A percentile compares a stretch with the other conserved stretches of the same genome.
Evolutionary conservation across 2,113 vertebrate genomes (phyloP).

Genomic region (Microcebus lehilahytsara): DNA sequence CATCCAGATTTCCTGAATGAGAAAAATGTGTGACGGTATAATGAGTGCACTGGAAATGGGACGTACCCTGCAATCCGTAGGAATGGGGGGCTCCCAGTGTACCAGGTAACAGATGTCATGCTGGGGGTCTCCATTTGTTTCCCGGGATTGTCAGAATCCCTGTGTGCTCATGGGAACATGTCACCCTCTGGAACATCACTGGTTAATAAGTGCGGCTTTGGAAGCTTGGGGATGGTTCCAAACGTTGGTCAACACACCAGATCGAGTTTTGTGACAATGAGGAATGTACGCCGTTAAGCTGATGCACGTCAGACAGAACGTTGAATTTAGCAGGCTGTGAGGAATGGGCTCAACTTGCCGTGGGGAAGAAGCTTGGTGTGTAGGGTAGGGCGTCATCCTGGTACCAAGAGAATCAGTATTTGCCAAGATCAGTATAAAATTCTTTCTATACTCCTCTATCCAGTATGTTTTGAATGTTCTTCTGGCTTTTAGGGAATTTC

Average conservation of each 20-base stretch:
- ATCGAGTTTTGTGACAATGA: background rate
- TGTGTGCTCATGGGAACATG: background rate
- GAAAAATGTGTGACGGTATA: background rate
- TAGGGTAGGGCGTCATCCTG: background rate
- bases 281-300: background rate
- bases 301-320: background rate
- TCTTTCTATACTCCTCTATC: background rate
- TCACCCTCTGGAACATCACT: background rate
- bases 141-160: background rate
- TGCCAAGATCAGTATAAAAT: background rate
- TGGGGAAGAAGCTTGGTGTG: background rate
- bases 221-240: background rate
- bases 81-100: background rate
- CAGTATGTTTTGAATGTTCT: background rate
- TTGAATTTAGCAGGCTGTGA: background rate
- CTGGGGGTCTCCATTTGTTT: background rate
- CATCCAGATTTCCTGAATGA: background rate
- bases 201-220: no score
- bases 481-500: background rate
- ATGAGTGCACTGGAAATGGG: background rate
- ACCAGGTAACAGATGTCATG: no score
- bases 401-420: background rate
- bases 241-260: background rate
- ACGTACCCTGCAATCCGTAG: background rate
- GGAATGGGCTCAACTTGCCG: background rate